Evolutionary conservation across 37 sponge, comb jelly and placozoan genomes (phyloP), one percentile per base, ranked within the genome.

Genomic region (Crambe crambe): DNA sequence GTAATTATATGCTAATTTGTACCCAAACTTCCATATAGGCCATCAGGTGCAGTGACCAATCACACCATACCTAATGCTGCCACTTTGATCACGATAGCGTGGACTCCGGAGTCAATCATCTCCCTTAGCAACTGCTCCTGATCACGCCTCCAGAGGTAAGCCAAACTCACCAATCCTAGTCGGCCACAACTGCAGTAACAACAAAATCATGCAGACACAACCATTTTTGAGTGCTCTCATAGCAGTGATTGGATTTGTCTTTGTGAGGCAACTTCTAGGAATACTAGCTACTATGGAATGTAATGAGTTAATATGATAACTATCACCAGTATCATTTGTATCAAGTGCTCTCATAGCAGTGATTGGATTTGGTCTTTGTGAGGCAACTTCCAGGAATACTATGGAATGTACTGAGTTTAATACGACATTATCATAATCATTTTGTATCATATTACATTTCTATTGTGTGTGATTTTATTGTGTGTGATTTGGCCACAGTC

Each of bases 61-160:
- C n/a, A n/a, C n/a, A n/a, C n/a, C 91, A 72, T 69, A 88, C 98
- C 99, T 58, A 94, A 75, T 5, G 91, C 78, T 1, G 97, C 99
- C 29, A 95, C 94, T 56, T 99, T 99, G 36, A 99, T 89, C 27
- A 95, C 29, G 32, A 93, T 72, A 41, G 97, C 95, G 26, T 87
- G 47, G 6, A 96, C 44, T 17, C 90, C 92, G 23, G 80, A 47
- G 0, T 69, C 63, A 18, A 94, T 77, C 99, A 99, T 99, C 63
- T 99, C 97, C 36, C 67, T 54, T 32, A 99, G 68, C 37, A 99
- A 80, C n/a, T 78, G 73, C 26, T 70, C 68, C 76, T 99, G 99
- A 18, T 99, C 91, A 15, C 93, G 42, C 21, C 80, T 83, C 99
- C 99, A 99, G 37, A 99, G 80, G 56, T 92, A 96, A 23, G 99